Base-by-base conservation (phyloP, 2,888 invertebrate species). In the Adineta ricciae region DNA sequence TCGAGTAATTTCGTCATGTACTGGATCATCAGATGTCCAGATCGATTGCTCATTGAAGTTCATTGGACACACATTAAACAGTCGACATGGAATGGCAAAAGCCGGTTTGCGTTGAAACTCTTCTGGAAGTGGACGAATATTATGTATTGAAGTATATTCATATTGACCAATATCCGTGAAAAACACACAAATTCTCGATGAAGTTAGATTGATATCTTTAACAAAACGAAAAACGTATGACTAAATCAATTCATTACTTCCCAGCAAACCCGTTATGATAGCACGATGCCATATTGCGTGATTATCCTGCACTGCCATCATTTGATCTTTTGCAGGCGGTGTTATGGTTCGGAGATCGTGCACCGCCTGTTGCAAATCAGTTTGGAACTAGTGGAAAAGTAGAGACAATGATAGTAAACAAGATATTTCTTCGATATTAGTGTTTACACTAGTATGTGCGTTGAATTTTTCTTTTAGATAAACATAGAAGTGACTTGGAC, bases 241-340 rank as follows among this genome's bases (percentile, higher is more conserved):
- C n/a, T 14, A 24, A 27, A 73, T 38, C 5, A 24, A 21, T 9
- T 36, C 41, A 24, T 24, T 38, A 21, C 41, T 78, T 36, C 3
- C 16, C 32, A 64, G 27, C 64, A 64, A 64, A 78, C 78, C 78
- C 2, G 41, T 8, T 9, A 41, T 41, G 41, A 78, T 19, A 41
- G 78, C 78, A 41, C 78, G 78, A n/a, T 78, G 78, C 78, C 78
- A 78, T n/a, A 78, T 78, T n/a, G 41, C n/a, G 41, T 41, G n/a
- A 78, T 78, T 78, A n/a, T 78, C 78, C n/a, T 78, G 78, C n/a
- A 3, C 78, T n/a, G 41, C 78, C 38, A 78, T 7, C 41, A 14
- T 16, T 41, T 78, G 78, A 78, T 78, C 24, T 41, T n/a, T 38
- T 2, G 5, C 8, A 41, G 38, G 78, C 14, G 78, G 14, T 41